A percentile compares a stretch with the other conserved stretches of the same genome.
Conservation (phyloP, 2,797 vertebrate species). For the Pseudotriccus pelzelni region DNA sequence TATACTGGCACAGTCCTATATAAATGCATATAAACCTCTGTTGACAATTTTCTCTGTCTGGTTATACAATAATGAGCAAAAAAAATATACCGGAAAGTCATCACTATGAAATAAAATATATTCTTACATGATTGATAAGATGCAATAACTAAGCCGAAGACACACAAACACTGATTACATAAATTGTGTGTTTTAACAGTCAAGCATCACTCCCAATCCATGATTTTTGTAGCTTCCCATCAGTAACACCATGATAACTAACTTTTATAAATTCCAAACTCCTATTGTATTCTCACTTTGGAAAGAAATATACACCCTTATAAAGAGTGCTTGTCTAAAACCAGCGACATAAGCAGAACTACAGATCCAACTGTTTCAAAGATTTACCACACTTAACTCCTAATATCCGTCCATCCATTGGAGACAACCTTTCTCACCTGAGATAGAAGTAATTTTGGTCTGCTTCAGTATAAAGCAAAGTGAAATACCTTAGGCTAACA, state of each 20-base stretch:
- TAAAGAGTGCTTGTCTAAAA: background rate
- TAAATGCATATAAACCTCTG: background rate
- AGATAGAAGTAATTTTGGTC: background rate
- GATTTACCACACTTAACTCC: background rate
- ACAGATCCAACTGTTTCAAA: background rate
- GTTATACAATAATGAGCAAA: background rate
- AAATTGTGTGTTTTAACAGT: background rate
- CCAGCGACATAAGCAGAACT: background rate
- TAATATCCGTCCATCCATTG: background rate
- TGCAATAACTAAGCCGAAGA: background rate
- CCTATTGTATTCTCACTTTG: background rate
- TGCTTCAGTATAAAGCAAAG: background rate
- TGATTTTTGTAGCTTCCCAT: background rate
- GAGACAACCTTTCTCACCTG: background rate
- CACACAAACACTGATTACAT: background rate
- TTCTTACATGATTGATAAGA: background rate
- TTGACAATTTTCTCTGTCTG: background rate
- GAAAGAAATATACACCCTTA: background rate
- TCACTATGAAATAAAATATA: background rate
- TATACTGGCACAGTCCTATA: background rate
- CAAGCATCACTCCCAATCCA: background rate
- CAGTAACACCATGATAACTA: background rate
- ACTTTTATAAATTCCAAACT: background rate
- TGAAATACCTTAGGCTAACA: background rate
- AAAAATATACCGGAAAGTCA: background rate